A percentile compares a stretch with the other conserved stretches of the same genome.
These are phyloP conservation scores for Leuciscus idus DNA, from an alignment of 2,113 vertebrate species.

Conservation along the genomic window DNA sequence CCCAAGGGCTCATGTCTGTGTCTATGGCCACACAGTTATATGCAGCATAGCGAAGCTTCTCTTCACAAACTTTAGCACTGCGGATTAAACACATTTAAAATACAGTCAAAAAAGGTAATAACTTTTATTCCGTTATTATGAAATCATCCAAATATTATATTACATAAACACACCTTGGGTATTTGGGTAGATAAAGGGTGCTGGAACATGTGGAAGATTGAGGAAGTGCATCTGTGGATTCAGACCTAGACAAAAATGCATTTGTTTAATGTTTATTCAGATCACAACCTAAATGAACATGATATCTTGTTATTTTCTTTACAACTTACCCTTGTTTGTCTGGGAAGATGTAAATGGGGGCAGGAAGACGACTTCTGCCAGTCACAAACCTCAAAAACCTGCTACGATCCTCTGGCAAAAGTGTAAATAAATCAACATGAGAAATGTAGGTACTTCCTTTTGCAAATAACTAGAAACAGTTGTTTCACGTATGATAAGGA, in stretches of 20 bases:
- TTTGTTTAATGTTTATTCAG: background rate
- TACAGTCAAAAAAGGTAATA: background rate
- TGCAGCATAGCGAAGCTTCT: conserved; percentile 94
- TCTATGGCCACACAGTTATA: conserved; percentile 99
- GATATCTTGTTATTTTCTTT: background rate
- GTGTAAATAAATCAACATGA: conserved; percentile 20
- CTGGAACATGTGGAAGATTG: conserved; percentile 98
- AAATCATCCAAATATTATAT: background rate
- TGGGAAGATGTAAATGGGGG: conserved; percentile 93
- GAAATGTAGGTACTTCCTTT: background rate
- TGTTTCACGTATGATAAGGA: background rate
- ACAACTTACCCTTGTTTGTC: conserved; percentile 87
- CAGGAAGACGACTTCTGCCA: conserved; percentile 94
- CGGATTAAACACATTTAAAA: conserved; percentile 29
- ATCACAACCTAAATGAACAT: background rate
- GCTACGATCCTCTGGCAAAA: conserved; percentile 91
- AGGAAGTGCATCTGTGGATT: conserved; percentile 91
- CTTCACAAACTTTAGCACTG: conserved; percentile 94
- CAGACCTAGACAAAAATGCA: conserved; percentile 79
- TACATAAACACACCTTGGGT: conserved; percentile 81
- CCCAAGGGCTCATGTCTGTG: conserved; percentile 98
- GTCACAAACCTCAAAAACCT: conserved; percentile 97
- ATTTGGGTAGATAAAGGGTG: conserved; percentile 93
- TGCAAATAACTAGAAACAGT: background rate
- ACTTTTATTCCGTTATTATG: background rate